Evolutionary conservation across 2,888 invertebrate genomes (phyloP), one percentile per base, ranked within the genome.

Genomic region (Lordiphosa andalusiaca): DNA sequence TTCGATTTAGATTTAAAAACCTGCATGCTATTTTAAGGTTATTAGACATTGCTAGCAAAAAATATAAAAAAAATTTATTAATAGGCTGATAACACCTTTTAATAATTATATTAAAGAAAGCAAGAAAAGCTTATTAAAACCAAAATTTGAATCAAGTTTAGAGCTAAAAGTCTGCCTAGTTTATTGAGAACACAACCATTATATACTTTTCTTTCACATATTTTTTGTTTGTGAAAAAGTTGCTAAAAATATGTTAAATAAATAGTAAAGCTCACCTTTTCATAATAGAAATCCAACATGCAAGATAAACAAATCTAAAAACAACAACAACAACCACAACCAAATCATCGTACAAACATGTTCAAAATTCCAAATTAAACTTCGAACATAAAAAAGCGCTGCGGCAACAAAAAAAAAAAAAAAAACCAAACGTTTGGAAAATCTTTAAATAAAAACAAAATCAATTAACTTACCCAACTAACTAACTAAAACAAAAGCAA

Each of bases 351-450:
- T 25, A 6, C 2, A 2, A 51, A 54, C 46, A 44, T 52, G 47
- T 19, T 47, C 59, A 21, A 65, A 65, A 59, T 67, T 66, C 48
- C 47, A 62, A 61, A 47, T 67, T 49, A 61, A 67, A 55, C 49
- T 48, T 30, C 36, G 33, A 53, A 68, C 47, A 64, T 13, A 19
- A 49, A 64, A 44, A 67, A 72, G 78, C 78, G 82, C 84, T 80
- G 84, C 84, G 82, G 84, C 82, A 80, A 78, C 74, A 23, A 61
- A 71, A 47, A 36, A 25, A 61, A 71, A 47, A 36, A 25, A 25
- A 23, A 61, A 73, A 47, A 36, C 5, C 54, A 73, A 56, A 35
- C 41, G 39, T 56, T 50, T 59, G 40, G 60, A 58, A 57, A 69
- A 48, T 36, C 50, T 6, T 46, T 47, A 37, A 16, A 16, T 6